phyloP scores from a whole-genome alignment of 2,113 vertebrate genomes.

The Tupaia chinensis region DNA sequence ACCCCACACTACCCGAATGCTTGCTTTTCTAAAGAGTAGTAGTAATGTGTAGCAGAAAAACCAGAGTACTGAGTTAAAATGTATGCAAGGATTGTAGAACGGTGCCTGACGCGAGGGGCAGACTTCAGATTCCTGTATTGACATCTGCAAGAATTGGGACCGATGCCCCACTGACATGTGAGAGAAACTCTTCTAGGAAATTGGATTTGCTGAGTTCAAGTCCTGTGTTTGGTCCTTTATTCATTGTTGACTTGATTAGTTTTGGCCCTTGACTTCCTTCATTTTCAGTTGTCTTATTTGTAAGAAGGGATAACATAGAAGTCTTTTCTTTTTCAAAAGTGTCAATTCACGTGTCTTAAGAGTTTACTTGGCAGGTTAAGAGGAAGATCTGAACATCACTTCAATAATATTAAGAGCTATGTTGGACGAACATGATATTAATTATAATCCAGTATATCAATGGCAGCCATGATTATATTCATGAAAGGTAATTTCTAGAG shows the following conservation, averaged over 20 bases:
- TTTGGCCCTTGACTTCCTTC: not conserved
- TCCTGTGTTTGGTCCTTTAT: not conserved
- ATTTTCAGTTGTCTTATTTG: not conserved
- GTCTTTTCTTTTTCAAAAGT: not conserved
- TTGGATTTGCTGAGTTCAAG: not conserved
- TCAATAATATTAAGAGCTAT: conserved; percentile 51
- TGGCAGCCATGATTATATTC: not conserved
- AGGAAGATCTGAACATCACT: not conserved
- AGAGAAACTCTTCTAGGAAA: not conserved
- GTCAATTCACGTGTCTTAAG: not conserved
- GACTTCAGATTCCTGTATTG: not conserved
- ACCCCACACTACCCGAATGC: not conserved
- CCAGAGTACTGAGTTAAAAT: not conserved
- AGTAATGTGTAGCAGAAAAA: not conserved
- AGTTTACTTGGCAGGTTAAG: not conserved
- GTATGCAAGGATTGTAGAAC: not conserved
- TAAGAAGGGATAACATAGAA: not conserved
- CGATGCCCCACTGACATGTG: not conserved
- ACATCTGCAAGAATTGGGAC: not conserved
- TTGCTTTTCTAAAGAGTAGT: conserved; percentile 1
- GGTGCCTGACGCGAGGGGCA: not conserved
- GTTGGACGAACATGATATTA: not conserved
- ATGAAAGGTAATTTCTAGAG: conserved; percentile 29
- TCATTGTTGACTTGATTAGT: not conserved
- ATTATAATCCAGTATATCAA: not conserved